Percentiles rank a stretch among this genome's conserved stretches.
Conservation (phyloP, 2,797 vertebrate genomes). For the Carcharodon carcharias region DNA sequence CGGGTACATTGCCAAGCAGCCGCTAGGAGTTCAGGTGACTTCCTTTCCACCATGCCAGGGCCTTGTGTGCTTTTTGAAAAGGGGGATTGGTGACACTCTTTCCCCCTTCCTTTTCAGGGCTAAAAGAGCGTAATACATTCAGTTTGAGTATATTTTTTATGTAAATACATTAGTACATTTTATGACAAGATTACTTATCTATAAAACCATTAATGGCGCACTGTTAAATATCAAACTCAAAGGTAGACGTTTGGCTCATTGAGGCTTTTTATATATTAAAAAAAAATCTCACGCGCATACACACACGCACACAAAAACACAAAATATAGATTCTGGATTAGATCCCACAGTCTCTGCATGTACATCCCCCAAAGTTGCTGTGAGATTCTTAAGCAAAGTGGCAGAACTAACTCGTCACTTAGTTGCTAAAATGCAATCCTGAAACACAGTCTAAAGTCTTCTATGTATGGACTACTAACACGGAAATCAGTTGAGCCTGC, state of each 20-base stretch:
- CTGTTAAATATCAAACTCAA: constrained; percentile 26
- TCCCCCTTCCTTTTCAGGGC: constrained; percentile 34
- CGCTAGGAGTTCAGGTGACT: constrained; percentile 2
- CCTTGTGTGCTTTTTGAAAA: constrained; percentile 32
- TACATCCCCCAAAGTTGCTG: background rate
- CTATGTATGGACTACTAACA: constrained; percentile 22
- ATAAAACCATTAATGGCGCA: constrained; percentile 33
- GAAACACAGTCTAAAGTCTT: constrained; percentile 21
- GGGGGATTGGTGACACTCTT: constrained; percentile 13
- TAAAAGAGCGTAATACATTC: constrained; percentile 34
- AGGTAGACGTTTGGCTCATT: constrained; percentile 32
- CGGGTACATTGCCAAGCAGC: constrained; percentile 27
- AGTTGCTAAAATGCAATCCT: constrained; percentile 4
- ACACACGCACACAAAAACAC: background rate
- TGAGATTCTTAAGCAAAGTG: constrained; percentile 4
- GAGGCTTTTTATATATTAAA: constrained; percentile 22
- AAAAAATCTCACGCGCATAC: background rate
- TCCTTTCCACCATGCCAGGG: constrained; percentile 6
- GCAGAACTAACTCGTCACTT: background rate
- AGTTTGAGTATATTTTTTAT: constrained; percentile 38
- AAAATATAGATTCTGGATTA: constrained; percentile 10
- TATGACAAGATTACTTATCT: constrained; percentile 36
- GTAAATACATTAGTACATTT: constrained; percentile 38
- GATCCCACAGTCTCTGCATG: constrained; percentile 16
- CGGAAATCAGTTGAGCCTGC: background rate